Percentiles rank a stretch among this genome's conserved stretches.
Evolutionary conservation across 2,113 vertebrate genomes (phyloP).

Genomic region (Okapia johnstoni): DNA sequence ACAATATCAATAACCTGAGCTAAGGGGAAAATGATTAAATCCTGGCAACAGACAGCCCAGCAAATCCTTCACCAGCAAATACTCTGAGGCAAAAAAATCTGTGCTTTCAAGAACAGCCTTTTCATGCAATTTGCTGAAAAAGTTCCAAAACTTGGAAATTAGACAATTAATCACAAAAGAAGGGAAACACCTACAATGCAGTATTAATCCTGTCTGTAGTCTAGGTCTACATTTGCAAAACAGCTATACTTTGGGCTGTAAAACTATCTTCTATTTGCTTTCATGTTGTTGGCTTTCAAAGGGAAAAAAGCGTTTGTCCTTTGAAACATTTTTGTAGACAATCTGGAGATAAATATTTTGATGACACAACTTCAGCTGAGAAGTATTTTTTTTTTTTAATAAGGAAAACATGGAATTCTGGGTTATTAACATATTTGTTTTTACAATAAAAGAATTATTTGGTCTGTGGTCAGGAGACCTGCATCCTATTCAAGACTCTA

Average conservation of each 20-base stretch:
- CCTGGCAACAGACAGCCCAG: neutral
- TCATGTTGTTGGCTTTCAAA: neutral
- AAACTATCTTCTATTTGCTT: conserved; percentile 17
- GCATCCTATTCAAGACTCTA: neutral
- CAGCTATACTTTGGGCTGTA: neutral
- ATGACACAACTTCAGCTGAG: neutral
- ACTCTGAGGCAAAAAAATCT: conserved; percentile 31
- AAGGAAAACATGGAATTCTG: neutral
- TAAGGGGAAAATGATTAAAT: neutral
- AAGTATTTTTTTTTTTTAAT: neutral
- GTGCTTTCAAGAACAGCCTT: conserved; percentile 27
- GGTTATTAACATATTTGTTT: neutral
- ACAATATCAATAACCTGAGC: conserved; percentile 44
- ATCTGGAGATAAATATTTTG: neutral
- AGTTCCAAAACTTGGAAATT: conserved; percentile 45
- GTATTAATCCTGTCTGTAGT: neutral
- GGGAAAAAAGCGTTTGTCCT: neutral
- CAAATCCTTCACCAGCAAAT: conserved; percentile 12
- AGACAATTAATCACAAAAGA: conserved; percentile 13
- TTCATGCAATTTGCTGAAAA: conserved; percentile 50
- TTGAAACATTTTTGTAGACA: neutral
- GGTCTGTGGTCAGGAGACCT: neutral
- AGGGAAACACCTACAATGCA: conserved; percentile 27
- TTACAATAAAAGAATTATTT: neutral
- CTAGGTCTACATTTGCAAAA: neutral